A percentile compares a stretch with the other conserved stretches of the same genome.
Conservation (phyloP, 2,888 invertebrate genomes). For the Platycheirus albimanus region DNA sequence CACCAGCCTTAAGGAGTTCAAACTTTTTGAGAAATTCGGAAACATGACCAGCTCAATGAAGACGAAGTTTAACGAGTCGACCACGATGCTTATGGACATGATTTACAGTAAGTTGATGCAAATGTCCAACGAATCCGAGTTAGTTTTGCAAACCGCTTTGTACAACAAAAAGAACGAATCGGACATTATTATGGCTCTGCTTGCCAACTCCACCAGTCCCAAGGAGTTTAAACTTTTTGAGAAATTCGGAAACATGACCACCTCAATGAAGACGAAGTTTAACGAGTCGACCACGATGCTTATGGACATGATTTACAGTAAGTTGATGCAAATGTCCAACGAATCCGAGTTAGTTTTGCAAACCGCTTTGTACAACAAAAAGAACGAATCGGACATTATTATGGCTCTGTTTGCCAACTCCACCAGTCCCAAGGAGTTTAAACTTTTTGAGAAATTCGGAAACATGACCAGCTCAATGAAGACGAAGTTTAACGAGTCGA, state of each 20-base stretch:
- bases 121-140: background rate
- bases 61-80: background rate
- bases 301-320: background rate
- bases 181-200: background rate
- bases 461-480: background rate
- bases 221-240: background rate
- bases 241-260: background rate
- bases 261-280: background rate
- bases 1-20: background rate
- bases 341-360: background rate
- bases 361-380: background rate
- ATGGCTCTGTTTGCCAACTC: background rate
- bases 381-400: conserved; percentile 2
- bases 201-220: background rate
- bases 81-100: background rate
- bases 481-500: background rate
- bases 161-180: conserved; percentile 11
- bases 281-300: background rate
- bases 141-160: background rate
- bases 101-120: background rate
- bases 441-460: background rate
- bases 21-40: background rate
- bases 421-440: background rate
- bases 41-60: background rate
- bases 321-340: background rate